Base-by-base conservation (phyloP, 2,888 invertebrate genomes). In the Emesis castigata region DNA sequence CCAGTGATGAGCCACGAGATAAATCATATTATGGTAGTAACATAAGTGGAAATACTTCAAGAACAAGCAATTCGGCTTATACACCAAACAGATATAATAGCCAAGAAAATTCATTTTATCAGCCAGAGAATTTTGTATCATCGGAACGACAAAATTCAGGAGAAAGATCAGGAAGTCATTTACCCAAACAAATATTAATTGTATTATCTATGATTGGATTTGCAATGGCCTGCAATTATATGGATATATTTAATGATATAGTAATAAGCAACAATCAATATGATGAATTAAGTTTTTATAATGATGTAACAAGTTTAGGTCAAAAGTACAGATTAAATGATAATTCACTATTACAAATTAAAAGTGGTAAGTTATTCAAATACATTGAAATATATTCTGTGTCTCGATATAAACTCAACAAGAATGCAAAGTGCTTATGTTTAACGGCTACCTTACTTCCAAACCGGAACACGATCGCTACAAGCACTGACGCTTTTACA, bases 291-390 rank as follows among this genome's bases (percentile, higher is more conserved):
- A 90, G 82, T 77, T 95, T 94, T 86, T 88, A 90, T 76, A 90
- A 88, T 78, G 93, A 93, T 87, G 86, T 95, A 65, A 88, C 89
- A 79, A 80, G 85, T 69, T 82, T 95, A 31, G 91, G 92, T 73
- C 85, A 89, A 44, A 92, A 92, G 85, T 95, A 94, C 85, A 91
- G 90, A 85, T 89, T 94, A 22, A 90, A 89, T 86, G 88, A 89
- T 73, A 85, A 93, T 84, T 90, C 92, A 14, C 91, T 94, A 73
- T 85, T 94, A 56, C 90, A 92, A 87, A 86, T 95, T 48, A 90
- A 91, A 90, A 87, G 90, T 86, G 95, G 95, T 95, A 87, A 90
- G 90, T 82, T 61, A 6, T 72, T 39, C 0, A 31, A 26, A n/a
- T 65, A 0, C 34, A 34, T 3, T 34, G 39, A 26, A 26, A 26